Conservation (phyloP, 1,140 invertebrate species). For the Helicoverpa zea region DNA sequence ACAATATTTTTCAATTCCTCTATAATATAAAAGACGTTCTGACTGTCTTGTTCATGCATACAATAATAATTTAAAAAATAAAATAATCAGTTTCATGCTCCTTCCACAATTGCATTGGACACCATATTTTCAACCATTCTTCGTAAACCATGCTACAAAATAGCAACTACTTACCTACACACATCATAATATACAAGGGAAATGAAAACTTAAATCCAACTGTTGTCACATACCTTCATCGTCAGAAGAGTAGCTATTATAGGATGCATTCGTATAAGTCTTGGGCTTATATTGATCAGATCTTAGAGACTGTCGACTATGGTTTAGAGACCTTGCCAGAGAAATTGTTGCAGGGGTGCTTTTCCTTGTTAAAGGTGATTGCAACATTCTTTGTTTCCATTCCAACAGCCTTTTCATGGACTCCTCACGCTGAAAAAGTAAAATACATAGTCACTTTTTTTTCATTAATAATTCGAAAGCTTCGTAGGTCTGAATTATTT, state of each 20-base stretch:
- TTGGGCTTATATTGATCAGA: slow-evolving; percentile 83
- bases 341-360: slow-evolving; percentile 87
- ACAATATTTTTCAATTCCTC: neutral
- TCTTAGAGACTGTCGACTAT: slow-evolving; percentile 83
- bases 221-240: slow-evolving; percentile 91
- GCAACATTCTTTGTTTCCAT: slow-evolving; percentile 97
- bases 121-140: slow-evolving; percentile 16
- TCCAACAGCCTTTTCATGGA: slow-evolving; percentile 96
- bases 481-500: neutral
- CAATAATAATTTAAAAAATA: slow-evolving; percentile 4
- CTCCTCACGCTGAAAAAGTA: slow-evolving; percentile 90
- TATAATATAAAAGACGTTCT: neutral
- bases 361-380: slow-evolving; percentile 94
- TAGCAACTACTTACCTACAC: slow-evolving; percentile 23
- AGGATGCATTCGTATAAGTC: slow-evolving; percentile 87
- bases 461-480: neutral
- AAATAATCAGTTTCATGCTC: slow-evolving; percentile 38
- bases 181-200: slow-evolving; percentile 29
- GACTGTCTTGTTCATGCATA: slow-evolving; percentile 20
- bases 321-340: slow-evolving; percentile 85
- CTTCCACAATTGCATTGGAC: neutral
- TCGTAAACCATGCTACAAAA: slow-evolving; percentile 42
- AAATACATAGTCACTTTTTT: neutral
- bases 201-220: neutral
- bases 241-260: slow-evolving; percentile 95